These are phyloP conservation scores for Orthochromis malagaraziensis DNA, from an alignment of 2,113 vertebrate species.

Conservation along the genomic window DNA sequence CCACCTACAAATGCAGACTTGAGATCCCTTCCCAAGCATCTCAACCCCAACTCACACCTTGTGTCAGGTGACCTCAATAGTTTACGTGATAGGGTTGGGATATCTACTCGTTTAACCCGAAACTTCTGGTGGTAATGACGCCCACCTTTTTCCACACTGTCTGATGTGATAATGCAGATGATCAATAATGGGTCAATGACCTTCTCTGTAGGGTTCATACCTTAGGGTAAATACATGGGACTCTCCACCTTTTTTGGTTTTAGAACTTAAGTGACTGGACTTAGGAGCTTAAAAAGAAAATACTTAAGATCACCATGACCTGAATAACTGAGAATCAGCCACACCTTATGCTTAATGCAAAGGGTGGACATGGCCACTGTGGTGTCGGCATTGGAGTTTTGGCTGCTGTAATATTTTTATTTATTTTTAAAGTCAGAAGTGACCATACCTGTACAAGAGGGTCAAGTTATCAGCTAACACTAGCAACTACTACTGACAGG, in stretches of 20 bases:
- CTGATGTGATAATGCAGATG: not conserved
- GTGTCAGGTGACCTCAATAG: not conserved
- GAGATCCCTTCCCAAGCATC: not conserved
- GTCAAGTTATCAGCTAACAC: not conserved
- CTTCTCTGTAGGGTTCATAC: not conserved
- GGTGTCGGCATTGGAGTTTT: not conserved
- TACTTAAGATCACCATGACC: not conserved
- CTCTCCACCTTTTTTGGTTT: not conserved
- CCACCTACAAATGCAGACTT: not conserved
- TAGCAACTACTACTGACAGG: not conserved
- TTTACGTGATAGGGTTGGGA: not conserved
- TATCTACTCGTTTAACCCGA: not conserved
- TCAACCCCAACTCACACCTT: not conserved
- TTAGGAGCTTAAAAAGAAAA: too few relatives aligned
- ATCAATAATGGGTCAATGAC: not conserved
- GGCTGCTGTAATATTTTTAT: not conserved
- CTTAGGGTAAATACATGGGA: not conserved
- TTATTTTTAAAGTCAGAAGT: not conserved
- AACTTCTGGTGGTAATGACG: not conserved
- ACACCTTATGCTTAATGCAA: not conserved
- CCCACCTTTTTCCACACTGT: not conserved
- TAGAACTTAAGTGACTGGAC: not conserved
- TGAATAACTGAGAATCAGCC: not conserved
- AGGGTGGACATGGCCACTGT: not conserved
- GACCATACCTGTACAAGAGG: not conserved